A percentile compares a stretch with the other conserved stretches of the same genome.
phyloP scores from a whole-genome alignment of 1,140 invertebrate genomes.

The Caenorhabditis tropicalis region DNA sequence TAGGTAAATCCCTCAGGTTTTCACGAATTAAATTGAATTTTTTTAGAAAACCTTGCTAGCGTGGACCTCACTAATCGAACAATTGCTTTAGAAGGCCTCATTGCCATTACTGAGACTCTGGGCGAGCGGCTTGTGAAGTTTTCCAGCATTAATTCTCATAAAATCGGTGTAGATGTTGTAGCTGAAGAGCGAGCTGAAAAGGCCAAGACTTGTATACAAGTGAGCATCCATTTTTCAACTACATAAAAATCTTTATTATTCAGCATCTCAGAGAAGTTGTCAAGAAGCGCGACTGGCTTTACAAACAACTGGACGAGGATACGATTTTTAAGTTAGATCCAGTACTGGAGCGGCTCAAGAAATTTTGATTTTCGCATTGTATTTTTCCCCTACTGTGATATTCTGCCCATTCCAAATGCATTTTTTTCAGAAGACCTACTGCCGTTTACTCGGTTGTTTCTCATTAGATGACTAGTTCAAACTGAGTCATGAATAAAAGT shows the following conservation, averaged over 20 bases:
- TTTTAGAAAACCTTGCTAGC: neutral
- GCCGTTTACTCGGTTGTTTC: no score
- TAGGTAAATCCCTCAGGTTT: neutral
- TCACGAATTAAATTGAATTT: neutral
- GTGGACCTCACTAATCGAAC: neutral
- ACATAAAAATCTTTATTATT: neutral
- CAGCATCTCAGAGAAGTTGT: slow-evolving; percentile 5
- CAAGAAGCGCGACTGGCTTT: slow-evolving; percentile 16
- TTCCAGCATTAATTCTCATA: neutral
- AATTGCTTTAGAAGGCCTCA: neutral
- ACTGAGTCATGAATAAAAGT: no score
- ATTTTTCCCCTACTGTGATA: neutral
- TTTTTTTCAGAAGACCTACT: neutral
- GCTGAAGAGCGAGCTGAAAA: neutral
- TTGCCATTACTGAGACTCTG: neutral
- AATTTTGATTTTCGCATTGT: neutral
- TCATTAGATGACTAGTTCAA: no score
- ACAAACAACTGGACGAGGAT: slow-evolving; percentile 16
- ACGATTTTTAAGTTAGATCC: neutral
- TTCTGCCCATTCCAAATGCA: neutral
- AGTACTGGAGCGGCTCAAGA: neutral
- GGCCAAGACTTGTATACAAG: neutral
- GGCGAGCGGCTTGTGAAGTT: neutral
- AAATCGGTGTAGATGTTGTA: neutral
- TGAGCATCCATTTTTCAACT: neutral